Base-by-base conservation (phyloP, 2,797 vertebrate genomes). In the Molothrus aeneus region DNA sequence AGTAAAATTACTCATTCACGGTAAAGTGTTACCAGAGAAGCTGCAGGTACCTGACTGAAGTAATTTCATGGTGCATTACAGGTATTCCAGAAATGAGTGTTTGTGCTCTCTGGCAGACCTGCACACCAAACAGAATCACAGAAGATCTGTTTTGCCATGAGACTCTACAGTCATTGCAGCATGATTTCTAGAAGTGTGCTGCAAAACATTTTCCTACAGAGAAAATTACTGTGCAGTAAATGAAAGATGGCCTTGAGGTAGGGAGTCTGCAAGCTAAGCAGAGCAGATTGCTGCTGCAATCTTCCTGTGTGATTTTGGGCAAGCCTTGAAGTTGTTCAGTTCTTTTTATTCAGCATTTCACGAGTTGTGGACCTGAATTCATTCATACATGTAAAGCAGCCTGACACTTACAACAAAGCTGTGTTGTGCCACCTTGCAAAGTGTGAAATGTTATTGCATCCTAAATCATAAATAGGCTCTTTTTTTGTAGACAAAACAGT, bases 241-340 rank as follows among this genome's bases (percentile, higher is more conserved):
- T 4, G 29, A 71, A 85, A 48, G 28, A 63, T 66, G 56, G 80
- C 88, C 81, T 85, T 73, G 75, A 94, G 93, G 51, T 9, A 53
- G 73, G 66, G 79, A 66, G 73, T 86, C 77, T 84, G 82, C 93
- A 86, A 92, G 47, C 77, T 88, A 66, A 88, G 73, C 90, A 92
- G 36, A 88, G 51, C 61, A 72, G 85, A 73, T 75, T 86, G 38
- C 59, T 89, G 32, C 80, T 88, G 54, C 63, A 84, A 10, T 63
- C 73, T 93, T 84, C 47, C 28, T 77, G 16, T 56, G 40, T 65
- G 80, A 92, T 86, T 88, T 8, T 63, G 48, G 59, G 54, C 66
- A 79, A 92, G 59, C 70, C 66, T 75, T 79, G 70, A 42, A 90
- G 53, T 75, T 79, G 29, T 54, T 90, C 28, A 24, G 13, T 84